Conservation (phyloP, 2,113 vertebrate species). For the Eudorcas thomsonii region DNA sequence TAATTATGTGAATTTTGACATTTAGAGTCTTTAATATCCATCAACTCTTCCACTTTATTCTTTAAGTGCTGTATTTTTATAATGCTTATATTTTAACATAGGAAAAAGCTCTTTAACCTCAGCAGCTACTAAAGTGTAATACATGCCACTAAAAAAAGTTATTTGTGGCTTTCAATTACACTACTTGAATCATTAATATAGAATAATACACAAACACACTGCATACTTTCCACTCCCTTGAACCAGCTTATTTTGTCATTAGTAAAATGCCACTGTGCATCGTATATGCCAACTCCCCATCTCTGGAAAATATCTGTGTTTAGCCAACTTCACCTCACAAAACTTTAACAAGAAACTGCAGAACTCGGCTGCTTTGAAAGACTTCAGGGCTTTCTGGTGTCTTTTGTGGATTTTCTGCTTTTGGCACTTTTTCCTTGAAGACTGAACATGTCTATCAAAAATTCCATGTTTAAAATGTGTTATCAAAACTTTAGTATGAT, state of each 20-base stretch:
- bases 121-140: neutral
- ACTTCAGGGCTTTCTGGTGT: slow-evolving; percentile 34
- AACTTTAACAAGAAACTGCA: slow-evolving; percentile 75
- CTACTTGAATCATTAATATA: slow-evolving; percentile 29
- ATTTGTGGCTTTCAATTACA: slow-evolving; percentile 28
- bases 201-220: slow-evolving; percentile 56
- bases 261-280: slow-evolving; percentile 42
- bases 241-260: slow-evolving; percentile 70
- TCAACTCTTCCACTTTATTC: neutral
- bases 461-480: neutral
- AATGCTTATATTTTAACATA: neutral
- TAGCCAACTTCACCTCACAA: slow-evolving; percentile 78
- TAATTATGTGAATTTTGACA: neutral
- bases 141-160: neutral
- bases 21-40: neutral
- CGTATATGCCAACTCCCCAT: slow-evolving; percentile 53
- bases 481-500: neutral
- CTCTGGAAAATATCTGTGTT: slow-evolving; percentile 68
- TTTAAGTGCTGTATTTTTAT: neutral
- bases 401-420: slow-evolving; percentile 40
- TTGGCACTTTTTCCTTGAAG: neutral
- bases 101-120: neutral
- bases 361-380: slow-evolving; percentile 56
- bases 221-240: slow-evolving; percentile 45
- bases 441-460: neutral